Evolutionary conservation across 2,797 vertebrate species (phyloP), one percentile per base, ranked within the genome.

Genomic region (Sebastiscus albofasciatus): DNA sequence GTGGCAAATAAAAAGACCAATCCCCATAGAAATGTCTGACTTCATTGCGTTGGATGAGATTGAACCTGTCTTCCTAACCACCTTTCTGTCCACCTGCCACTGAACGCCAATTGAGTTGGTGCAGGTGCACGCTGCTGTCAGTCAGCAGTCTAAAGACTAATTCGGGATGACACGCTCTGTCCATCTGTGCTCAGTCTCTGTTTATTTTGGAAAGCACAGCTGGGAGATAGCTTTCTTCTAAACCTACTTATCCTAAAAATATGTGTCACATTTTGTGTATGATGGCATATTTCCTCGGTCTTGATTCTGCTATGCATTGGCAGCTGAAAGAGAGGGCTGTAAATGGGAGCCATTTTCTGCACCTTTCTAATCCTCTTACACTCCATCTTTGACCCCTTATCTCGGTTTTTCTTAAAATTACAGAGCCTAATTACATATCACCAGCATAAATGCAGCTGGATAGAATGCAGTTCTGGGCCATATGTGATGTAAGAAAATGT

Each of bases 61-160:
- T 84, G 84, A 87, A 86, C 68, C 78, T 67, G 81, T 90, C 88
- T 74, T 55, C 79, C 72, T 82, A 87, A 86, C 78, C 64, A 80
- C 84, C 78, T 87, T 22, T 82, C 84, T 72, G 84, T 83, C 86
- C 80, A 71, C 36, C 87, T 82, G 81, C 82, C 77, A 75, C 83
- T 67, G 73, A 89, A 61, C n/a, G 33, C 56, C 82, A 82, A 78
- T 78, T 72, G 84, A 90, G 87, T 71, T 64, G 84, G 82, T 73
- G 79, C 86, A 86, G 77, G 78, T 79, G 80, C 67, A 58, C 8
- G n/a, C 66, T 65, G 72, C 84, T 92, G 91, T 92, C 91, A 91
- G 39, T 93, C 86, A 81, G 61, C 36, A 59, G 83, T 92, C 82
- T 54, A 58, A 85, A 82, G 75, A 77, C 82, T 94, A 90, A 95